A percentile compares a stretch with the other conserved stretches of the same genome.
These are phyloP conservation scores for Agelas oroides DNA, from an alignment of 37 sponge, comb jelly and placozoan species.

Conservation along the genomic window DNA sequence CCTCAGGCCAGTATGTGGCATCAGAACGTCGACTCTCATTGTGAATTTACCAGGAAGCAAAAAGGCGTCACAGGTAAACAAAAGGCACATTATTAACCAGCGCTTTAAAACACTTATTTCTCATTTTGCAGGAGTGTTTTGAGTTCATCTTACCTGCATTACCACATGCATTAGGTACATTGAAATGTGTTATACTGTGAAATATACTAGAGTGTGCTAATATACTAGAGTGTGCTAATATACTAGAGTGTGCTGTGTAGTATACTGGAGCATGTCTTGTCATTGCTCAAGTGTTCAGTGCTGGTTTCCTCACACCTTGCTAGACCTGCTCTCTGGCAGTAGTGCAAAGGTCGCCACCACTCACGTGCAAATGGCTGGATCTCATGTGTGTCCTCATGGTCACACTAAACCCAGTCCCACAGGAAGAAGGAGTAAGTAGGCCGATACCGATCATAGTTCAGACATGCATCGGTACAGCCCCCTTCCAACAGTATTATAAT, in stretches of 20 bases:
- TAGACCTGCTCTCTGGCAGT: constrained; percentile 16
- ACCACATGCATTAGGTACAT: constrained; percentile 87
- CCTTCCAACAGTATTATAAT: no score
- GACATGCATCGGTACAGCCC: no score
- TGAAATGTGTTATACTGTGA: not conserved
- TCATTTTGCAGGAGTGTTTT: constrained; percentile 75
- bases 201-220: not conserved
- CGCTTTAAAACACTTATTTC: no score
- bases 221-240: not conserved
- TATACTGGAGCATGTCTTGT: not conserved
- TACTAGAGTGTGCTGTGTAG: not conserved
- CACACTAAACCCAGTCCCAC: not conserved
- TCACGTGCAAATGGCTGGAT: not conserved
- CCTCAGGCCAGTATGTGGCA: constrained; percentile 84
- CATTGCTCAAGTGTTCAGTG: no score
- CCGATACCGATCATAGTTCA: no score
- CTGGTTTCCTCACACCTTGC: not conserved
- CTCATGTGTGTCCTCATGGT: constrained; percentile 56
- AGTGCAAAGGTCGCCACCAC: not conserved
- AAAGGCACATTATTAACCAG: not conserved
- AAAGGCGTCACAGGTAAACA: constrained; percentile 80
- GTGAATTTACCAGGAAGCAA: constrained; percentile 95
- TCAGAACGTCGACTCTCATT: constrained; percentile 79
- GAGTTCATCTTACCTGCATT: constrained; percentile 76
- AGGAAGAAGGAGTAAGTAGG: constrained; percentile 20